Evolutionary conservation across 2,888 invertebrate species (phyloP), one percentile per base, ranked within the genome.

Genomic region (Sturmia bella): DNA sequence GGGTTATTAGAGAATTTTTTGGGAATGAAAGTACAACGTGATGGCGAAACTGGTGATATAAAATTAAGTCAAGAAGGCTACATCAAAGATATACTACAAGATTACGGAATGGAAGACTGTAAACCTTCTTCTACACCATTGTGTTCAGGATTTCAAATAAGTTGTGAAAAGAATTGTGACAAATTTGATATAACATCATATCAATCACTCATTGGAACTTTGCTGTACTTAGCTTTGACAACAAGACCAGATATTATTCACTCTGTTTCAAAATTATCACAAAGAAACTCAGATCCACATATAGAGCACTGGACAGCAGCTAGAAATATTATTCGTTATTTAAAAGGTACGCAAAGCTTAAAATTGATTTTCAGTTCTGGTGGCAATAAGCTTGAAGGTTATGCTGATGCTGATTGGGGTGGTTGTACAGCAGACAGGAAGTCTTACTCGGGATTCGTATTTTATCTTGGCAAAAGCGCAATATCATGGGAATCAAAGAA

Each of bases 401-500:
- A n/a, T n/a, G n/a, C n/a, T n/a, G n/a, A n/a, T n/a, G n/a, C n/a
- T n/a, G n/a, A n/a, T n/a, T n/a, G n/a, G n/a, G n/a, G n/a, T n/a
- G n/a, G n/a, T n/a, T n/a, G n/a, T n/a, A n/a, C n/a, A n/a, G n/a
- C n/a, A n/a, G n/a, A n/a, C n/a, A n/a, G n/a, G n/a, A n/a, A n/a
- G n/a, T n/a, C n/a, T n/a, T n/a, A n/a, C n/a, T n/a, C n/a, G n/a
- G n/a, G n/a, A n/a, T n/a, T n/a, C n/a, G n/a, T n/a, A n/a, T n/a
- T n/a, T n/a, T n/a, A n/a, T n/a, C n/a, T n/a, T n/a, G n/a, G n/a
- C n/a, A n/a, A n/a, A n/a, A n/a, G n/a, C n/a, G n/a, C n/a, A n/a
- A n/a, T n/a, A n/a, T n/a, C n/a, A 45, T n/a, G 50, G 27, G 43
- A 15, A n/a, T n/a, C 57, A 21, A 64, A 64, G 32, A 64, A 27